Evolutionary conservation across 1,140 invertebrate genomes (phyloP), one percentile per base, ranked within the genome.

Genomic region (Drosophila grimshawi): DNA sequence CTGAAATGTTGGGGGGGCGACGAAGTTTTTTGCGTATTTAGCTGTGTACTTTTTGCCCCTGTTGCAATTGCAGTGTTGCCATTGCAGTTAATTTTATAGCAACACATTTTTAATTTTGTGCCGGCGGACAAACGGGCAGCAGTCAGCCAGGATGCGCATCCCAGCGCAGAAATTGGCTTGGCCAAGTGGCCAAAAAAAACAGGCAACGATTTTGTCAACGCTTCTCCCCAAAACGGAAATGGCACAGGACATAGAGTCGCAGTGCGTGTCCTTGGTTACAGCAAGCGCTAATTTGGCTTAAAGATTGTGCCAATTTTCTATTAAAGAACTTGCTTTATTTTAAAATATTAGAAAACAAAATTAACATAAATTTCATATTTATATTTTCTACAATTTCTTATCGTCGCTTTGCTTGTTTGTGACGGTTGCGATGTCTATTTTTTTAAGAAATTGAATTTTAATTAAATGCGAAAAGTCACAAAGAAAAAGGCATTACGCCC

Each of bases 21-120:
- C 53, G 41, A n/a, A 49, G 27, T 68, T 68, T 68, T 55, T 68
- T 55, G 75, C 68, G 19, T 19, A 59, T 66, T 74, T 78, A 72
- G 62, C 75, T 53, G 57, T 52, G 35, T 27, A 35, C 57, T 19
- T 61, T 52, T 51, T 27, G 5, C 41, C 7, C 70, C 55, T 19
- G 52, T n/a, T 57, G 46, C 46, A 60, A 32, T 33, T 59, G 55
- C 39, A 39, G 48, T 19, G 19, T 67, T 45, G 70, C 33, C 76
- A 70, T 75, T 83, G 76, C 80, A 72, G 76, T 72, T 85, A 82
- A 82, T 82, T 85, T 19, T 80, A 76, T 68, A 83, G 72, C 63
- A 62, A 68, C 80, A 82, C 41, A 57, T 71, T 66, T 68, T 76
- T 80, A 51, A 78, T 65, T 64, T 76, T 49, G 33, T 46, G 60